These are phyloP conservation scores for Leptarthrus brevirostris DNA, from an alignment of 2,888 invertebrate species.

Conservation along the genomic window DNA sequence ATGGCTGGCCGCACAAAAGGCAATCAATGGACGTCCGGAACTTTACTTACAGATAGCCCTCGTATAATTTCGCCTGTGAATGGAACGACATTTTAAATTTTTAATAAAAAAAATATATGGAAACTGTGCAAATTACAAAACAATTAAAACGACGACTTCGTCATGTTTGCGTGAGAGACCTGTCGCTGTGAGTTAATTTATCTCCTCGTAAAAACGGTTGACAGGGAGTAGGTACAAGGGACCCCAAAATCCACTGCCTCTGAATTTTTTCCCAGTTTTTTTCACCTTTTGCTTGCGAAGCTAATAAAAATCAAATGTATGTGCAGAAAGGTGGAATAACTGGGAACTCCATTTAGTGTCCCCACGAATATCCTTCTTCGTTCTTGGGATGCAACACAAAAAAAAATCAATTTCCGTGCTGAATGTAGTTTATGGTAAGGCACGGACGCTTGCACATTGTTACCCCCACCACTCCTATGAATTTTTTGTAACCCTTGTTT, in stretches of 20 bases:
- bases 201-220: neutral
- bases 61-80: no score
- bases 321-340: neutral
- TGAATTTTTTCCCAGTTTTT: neutral
- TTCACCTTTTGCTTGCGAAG: neutral
- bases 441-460: neutral
- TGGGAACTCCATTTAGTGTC: slow-evolving; percentile 9
- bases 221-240: neutral
- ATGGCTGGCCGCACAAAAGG: slow-evolving; percentile 17
- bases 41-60: slow-evolving; percentile 21
- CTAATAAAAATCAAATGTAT: slow-evolving; percentile 16
- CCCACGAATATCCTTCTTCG: neutral
- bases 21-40: slow-evolving; percentile 22
- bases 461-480: neutral
- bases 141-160: slow-evolving; percentile 17
- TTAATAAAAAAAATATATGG: slow-evolving; percentile 5
- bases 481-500: slow-evolving; percentile 22
- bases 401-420: slow-evolving; percentile 4
- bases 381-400: neutral
- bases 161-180: neutral
- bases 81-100: slow-evolving; percentile 18
- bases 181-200: slow-evolving; percentile 3
- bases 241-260: neutral
- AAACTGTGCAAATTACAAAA: slow-evolving; percentile 18
- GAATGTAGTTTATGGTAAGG: neutral